phyloP scores from a whole-genome alignment of 2,797 vertebrate genomes.

The Prunella strophiata region DNA sequence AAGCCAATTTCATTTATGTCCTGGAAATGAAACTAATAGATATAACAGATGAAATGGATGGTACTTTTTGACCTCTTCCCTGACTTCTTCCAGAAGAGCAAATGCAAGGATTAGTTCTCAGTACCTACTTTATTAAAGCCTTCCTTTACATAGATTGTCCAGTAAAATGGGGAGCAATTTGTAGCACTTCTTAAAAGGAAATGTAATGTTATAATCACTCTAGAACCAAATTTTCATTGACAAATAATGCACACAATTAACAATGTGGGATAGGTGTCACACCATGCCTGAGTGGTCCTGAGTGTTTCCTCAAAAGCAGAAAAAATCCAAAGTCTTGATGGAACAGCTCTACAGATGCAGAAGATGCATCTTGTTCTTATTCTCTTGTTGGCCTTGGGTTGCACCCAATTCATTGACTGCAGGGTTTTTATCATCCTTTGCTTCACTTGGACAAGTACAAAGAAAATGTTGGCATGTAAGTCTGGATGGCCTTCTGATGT shows the following conservation, averaged over 20 bases:
- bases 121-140: background rate
- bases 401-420: rapidly evolving
- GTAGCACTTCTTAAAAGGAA: background rate
- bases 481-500: background rate
- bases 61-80: background rate
- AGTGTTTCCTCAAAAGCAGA: background rate
- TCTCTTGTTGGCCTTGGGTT: background rate
- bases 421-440: background rate
- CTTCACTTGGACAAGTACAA: background rate
- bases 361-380: background rate
- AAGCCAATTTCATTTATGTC: background rate
- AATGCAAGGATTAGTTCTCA: background rate
- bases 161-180: background rate
- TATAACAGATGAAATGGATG: background rate
- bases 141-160: background rate
- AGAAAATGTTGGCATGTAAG: background rate
- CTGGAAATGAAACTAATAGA: background rate
- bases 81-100: background rate
- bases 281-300: background rate
- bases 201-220: background rate
- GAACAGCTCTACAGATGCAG: background rate
- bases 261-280: background rate
- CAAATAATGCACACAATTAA: background rate
- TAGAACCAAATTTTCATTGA: background rate
- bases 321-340: background rate